A percentile compares a stretch with the other conserved stretches of the same genome.
These are phyloP conservation scores for Drosophila pseudotalamancana DNA, from an alignment of 2,888 invertebrate species.

Conservation along the genomic window DNA sequence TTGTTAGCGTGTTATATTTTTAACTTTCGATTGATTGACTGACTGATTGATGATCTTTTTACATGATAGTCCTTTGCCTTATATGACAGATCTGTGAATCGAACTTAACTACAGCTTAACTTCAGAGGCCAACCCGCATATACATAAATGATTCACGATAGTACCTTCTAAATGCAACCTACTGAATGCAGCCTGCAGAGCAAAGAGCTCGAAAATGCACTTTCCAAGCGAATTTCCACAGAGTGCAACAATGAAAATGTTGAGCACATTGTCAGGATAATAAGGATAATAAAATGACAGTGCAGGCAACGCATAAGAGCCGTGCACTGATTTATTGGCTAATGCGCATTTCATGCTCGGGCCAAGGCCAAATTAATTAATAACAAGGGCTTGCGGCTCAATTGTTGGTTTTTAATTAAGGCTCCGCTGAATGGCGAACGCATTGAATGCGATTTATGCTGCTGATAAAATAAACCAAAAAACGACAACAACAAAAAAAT, in stretches of 20 bases:
- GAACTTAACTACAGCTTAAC: too few species aligned
- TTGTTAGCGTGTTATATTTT: background rate
- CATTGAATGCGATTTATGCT: constrained; percentile 60
- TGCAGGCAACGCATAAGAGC: background rate
- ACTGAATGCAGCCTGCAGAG: background rate
- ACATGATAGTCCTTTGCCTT: too few species aligned
- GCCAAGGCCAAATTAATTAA: constrained; percentile 76
- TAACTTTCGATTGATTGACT: background rate
- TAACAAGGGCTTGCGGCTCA: constrained; percentile 49
- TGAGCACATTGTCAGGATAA: constrained; percentile 7
- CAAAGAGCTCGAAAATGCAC: background rate
- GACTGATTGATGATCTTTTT: too few species aligned
- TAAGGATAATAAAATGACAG: constrained; percentile 32
- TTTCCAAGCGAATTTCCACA: background rate
- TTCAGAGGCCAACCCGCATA: too few species aligned
- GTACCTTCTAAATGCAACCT: too few species aligned
- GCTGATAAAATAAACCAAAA: constrained; percentile 31
- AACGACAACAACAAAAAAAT: background rate
- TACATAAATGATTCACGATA: too few species aligned
- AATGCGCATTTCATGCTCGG: constrained; percentile 48
- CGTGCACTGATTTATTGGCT: constrained; percentile 65
- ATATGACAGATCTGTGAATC: too few species aligned
- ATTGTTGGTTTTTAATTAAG: constrained; percentile 79
- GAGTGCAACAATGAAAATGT: constrained; percentile 30
- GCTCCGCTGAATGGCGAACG: constrained; percentile 49